Conservation (phyloP, 1,140 invertebrate species). For the Papilio aristodemus region DNA sequence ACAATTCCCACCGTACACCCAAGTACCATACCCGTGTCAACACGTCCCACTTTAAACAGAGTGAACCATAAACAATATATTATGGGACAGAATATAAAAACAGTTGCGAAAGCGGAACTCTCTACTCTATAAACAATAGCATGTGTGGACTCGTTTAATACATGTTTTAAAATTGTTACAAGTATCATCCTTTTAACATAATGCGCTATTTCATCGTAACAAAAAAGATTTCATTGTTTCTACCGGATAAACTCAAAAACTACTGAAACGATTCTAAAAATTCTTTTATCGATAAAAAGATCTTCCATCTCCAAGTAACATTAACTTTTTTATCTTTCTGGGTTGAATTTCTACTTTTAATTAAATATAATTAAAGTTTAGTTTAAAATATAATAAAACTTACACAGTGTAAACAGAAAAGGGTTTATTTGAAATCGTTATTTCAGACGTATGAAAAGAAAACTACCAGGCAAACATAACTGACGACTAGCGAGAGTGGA, state of each 20-base stretch:
- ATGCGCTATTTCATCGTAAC: background rate
- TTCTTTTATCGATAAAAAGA: too few relatives aligned
- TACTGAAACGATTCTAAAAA: too few relatives aligned
- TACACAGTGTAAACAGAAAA: background rate
- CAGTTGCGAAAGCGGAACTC: constrained; percentile 51
- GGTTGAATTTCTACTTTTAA: background rate
- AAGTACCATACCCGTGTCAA: constrained; percentile 42
- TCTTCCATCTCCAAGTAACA: too few relatives aligned
- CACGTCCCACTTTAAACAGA: constrained; percentile 57
- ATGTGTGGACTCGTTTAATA: background rate
- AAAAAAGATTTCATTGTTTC: too few relatives aligned
- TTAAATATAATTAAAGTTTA: constrained; percentile 9
- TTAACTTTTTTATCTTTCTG: too few relatives aligned
- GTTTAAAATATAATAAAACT: background rate
- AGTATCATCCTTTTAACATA: background rate
- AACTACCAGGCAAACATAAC: constrained; percentile 15
- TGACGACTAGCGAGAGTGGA: background rate
- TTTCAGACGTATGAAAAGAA: background rate
- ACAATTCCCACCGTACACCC: constrained; percentile 49
- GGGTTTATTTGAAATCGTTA: background rate
- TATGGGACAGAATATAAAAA: constrained; percentile 51
- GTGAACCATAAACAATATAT: constrained; percentile 55
- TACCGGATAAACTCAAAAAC: too few relatives aligned
- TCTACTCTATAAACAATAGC: constrained; percentile 32
- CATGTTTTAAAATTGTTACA: background rate